Evolutionary conservation across 2,113 vertebrate species (phyloP).

Genomic region (Bubo blakistoni): DNA sequence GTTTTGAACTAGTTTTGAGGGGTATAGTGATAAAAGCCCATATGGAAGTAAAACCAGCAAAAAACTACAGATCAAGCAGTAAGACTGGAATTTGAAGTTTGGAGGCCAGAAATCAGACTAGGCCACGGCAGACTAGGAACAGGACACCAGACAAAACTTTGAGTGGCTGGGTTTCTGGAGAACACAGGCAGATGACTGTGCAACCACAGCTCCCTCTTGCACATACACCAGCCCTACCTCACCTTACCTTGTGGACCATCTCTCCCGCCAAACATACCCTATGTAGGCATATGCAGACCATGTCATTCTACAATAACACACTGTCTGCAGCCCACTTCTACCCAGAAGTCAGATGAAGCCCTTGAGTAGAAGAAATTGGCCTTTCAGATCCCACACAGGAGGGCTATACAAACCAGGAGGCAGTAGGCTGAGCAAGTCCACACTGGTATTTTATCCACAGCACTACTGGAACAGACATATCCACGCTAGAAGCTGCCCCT

Average conservation of each 20-base stretch:
- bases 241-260: neutral
- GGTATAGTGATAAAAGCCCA: neutral
- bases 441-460: neutral
- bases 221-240: neutral
- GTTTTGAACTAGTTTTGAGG: neutral
- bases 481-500: neutral
- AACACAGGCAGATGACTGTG: neutral
- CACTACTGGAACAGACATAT: neutral
- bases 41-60: neutral
- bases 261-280: neutral
- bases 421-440: neutral
- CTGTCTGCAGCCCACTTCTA: neutral
- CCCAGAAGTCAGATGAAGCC: neutral
- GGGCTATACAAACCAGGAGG: neutral
- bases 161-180: neutral
- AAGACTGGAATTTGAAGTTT: neutral
- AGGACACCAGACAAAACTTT: neutral
- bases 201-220: neutral
- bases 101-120: neutral
- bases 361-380: neutral
- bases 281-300: neutral
- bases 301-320: neutral
- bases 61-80: neutral
- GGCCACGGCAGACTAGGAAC: neutral
- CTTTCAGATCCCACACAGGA: neutral